phyloP scores from a whole-genome alignment of 1,140 invertebrate genomes.

The Eupeodes corollae region DNA sequence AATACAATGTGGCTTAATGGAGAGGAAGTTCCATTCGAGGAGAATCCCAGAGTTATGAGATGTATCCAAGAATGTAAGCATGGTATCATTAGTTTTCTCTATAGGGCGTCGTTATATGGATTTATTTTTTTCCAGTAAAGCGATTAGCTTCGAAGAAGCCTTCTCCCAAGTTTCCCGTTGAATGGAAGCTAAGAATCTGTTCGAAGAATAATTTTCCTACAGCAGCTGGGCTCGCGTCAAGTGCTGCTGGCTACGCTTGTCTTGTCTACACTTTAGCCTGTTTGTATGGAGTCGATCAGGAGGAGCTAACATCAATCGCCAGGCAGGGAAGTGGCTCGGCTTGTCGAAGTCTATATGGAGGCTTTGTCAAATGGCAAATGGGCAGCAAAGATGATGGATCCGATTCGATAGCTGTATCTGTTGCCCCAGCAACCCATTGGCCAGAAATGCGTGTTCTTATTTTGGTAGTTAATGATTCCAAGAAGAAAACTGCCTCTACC shows the following conservation, averaged over 20 bases:
- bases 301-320: conserved; percentile 74
- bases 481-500: conserved; percentile 82
- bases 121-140: conserved; percentile 14
- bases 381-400: conserved; percentile 55
- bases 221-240: conserved; percentile 93
- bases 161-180: conserved; percentile 37
- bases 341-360: conserved; percentile 87
- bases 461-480: conserved; percentile 75
- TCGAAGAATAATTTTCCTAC: conserved; percentile 98
- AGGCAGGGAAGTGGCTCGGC: conserved; percentile 90
- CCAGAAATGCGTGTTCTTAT: conserved; percentile 81
- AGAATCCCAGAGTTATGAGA: conserved; percentile 61
- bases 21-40: conserved; percentile 58
- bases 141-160: conserved; percentile 36
- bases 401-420: conserved; percentile 74
- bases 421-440: conserved; percentile 72
- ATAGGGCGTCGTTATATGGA: no score
- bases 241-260: conserved; percentile 95
- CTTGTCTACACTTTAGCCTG: conserved; percentile 64
- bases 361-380: conserved; percentile 81
- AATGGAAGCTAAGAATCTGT: conserved; percentile 74
- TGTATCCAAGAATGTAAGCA: conserved; percentile 63
- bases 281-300: conserved; percentile 59
- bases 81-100: no score
- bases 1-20: conserved; percentile 87